A percentile compares a stretch with the other conserved stretches of the same genome.
Evolutionary conservation across 2,113 vertebrate genomes (phyloP).

Genomic region (Xenopus laevis): DNA sequence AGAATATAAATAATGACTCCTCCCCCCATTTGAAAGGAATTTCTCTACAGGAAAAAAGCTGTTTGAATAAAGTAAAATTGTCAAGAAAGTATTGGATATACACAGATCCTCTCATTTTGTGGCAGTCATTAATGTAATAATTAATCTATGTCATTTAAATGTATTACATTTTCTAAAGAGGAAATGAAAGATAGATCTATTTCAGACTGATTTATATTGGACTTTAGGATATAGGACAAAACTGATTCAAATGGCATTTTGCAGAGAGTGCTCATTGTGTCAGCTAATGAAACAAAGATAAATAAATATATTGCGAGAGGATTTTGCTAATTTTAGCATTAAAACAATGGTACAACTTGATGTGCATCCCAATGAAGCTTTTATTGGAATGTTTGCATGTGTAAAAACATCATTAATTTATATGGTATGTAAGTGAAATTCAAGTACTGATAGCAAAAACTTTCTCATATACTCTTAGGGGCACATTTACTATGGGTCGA

Average conservation of each 20-base stretch:
- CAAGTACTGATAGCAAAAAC: too few relatives aligned
- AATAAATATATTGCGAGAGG: background rate
- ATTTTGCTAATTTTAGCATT: too few relatives aligned
- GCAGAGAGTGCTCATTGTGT: conserved; percentile 3
- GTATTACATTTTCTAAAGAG: conserved; percentile 75
- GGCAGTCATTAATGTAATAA: conserved; percentile 74
- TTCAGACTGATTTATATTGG: conserved; percentile 75
- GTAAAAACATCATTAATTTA: too few relatives aligned
- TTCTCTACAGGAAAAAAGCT: conserved; percentile 62
- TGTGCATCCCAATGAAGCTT: too few relatives aligned
- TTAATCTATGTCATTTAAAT: conserved; percentile 80
- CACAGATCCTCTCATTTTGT: conserved; percentile 71
- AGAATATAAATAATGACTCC: conserved; percentile 49
- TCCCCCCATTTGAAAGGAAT: conserved; percentile 61
- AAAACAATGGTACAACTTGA: too few relatives aligned
- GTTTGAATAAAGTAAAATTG: conserved; percentile 66
- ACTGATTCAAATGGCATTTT: conserved; percentile 68
- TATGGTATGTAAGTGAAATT: too few relatives aligned
- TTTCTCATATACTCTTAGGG: too few relatives aligned
- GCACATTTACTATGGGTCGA: too few relatives aligned
- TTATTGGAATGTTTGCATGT: too few relatives aligned
- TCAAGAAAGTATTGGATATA: conserved; percentile 64
- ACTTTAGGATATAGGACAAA: conserved; percentile 68
- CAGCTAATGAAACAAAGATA: conserved; percentile 21
- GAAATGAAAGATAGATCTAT: conserved; percentile 73